A percentile compares a stretch with the other conserved stretches of the same genome.
Conservation (phyloP, 2,888 invertebrate species). For the Drosophila bunnanda region DNA sequence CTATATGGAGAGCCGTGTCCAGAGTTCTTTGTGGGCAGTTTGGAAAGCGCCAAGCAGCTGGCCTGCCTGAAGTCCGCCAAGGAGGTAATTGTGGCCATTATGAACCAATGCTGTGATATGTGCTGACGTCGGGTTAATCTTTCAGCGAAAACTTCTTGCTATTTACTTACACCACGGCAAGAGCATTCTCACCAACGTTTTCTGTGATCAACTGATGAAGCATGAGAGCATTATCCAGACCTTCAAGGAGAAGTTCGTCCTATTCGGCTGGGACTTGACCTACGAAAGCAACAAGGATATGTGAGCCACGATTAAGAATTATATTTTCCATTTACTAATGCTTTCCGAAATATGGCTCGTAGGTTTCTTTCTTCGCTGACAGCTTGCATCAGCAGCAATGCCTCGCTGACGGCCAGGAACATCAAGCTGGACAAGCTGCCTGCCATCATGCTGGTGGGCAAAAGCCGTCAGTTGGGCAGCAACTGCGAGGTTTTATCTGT, state of each 20-base stretch:
- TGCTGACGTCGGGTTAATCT: constrained; percentile 36
- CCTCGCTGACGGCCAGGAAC: constrained; percentile 92
- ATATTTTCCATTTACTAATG: background rate
- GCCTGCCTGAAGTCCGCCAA: constrained; percentile 95
- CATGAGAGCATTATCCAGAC: constrained; percentile 96
- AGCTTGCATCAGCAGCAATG: constrained; percentile 91
- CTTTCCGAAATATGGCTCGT: constrained; percentile 36
- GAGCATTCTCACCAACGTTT: constrained; percentile 97
- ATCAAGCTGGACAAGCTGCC: constrained; percentile 95
- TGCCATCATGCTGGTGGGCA: constrained; percentile 94
- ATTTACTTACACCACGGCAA: constrained; percentile 98
- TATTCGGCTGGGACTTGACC: constrained; percentile 99
- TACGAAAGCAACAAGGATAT: constrained; percentile 93
- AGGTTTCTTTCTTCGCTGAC: constrained; percentile 92
- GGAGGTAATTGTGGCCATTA: constrained; percentile 87
- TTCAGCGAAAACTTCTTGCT: constrained; percentile 95
- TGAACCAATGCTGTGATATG: fast-evolving
- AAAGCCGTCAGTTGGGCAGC: constrained; percentile 87
- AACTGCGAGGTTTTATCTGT: constrained; percentile 96
- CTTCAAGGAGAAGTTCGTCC: constrained; percentile 94
- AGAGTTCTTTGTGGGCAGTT: constrained; percentile 94
- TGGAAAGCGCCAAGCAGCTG: constrained; percentile 96
- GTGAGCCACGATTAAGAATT: constrained; percentile 84
- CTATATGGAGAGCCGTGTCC: constrained; percentile 93
- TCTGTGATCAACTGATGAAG: constrained; percentile 97